Conservation (phyloP, 2,797 vertebrate genomes). For the Lacerta agilis region DNA sequence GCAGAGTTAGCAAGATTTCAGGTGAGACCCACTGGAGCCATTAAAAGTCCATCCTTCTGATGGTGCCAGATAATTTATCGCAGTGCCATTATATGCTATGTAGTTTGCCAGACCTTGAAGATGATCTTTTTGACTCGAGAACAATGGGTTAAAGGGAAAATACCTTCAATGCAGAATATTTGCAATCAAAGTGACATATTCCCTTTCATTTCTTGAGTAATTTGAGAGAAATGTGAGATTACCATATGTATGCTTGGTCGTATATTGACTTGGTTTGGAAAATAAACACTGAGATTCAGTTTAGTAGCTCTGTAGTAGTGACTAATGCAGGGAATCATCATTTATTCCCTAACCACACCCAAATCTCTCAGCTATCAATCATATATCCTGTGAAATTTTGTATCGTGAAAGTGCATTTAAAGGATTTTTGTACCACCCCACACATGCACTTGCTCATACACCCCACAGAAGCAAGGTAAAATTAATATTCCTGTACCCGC, state of each 20-base stretch:
- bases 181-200: background rate
- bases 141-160: background rate
- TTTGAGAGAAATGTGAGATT: background rate
- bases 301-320: background rate
- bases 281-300: background rate
- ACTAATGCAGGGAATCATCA: background rate
- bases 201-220: background rate
- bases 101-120: background rate
- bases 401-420: background rate
- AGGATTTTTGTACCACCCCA: background rate
- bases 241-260: background rate
- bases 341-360: background rate
- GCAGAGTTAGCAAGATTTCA: background rate
- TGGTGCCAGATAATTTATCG: background rate
- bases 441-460: background rate
- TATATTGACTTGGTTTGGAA: background rate
- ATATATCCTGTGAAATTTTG: background rate
- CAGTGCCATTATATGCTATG: background rate
- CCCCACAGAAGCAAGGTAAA: background rate
- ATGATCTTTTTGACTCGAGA: background rate
- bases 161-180: background rate
- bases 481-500: background rate
- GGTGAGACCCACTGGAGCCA: background rate
- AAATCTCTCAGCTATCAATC: background rate
- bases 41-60: background rate